Conservation (phyloP, 2,888 invertebrate genomes). For the Drosophila leonis region DNA sequence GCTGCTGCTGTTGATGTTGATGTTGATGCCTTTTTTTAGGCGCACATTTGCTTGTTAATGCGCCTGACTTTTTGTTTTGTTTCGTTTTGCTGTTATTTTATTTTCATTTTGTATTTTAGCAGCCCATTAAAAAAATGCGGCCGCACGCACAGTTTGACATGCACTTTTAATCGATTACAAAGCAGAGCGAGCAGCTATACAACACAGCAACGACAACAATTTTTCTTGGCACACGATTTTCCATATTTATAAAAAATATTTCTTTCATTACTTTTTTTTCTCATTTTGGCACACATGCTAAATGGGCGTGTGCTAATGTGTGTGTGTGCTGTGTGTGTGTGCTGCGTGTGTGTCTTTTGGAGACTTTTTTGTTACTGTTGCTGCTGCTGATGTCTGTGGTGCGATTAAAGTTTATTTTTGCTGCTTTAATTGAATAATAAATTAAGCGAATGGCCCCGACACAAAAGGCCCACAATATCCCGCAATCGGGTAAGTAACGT, state of each 20-base stretch:
- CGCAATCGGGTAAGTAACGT: slow-evolving; percentile 47
- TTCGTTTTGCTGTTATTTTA: slow-evolving; percentile 33
- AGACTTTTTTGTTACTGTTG: slow-evolving; percentile 25
- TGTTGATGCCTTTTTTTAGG: slow-evolving; percentile 49
- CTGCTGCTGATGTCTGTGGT: slow-evolving; percentile 62
- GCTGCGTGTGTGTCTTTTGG: slow-evolving; percentile 40
- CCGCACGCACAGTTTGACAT: slow-evolving; percentile 80
- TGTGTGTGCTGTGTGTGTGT: slow-evolving; percentile 20
- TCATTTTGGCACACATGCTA: slow-evolving; percentile 44
- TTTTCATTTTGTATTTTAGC: slow-evolving; percentile 70
- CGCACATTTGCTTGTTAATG: slow-evolving; percentile 64
- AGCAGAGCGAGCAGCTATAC: slow-evolving; percentile 50
- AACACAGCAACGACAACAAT: slow-evolving; percentile 38
- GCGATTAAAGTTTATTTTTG: slow-evolving; percentile 79
- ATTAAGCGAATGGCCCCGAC: slow-evolving; percentile 72
- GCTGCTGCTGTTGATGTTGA: slow-evolving; percentile 25
- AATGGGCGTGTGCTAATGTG: slow-evolving; percentile 23
- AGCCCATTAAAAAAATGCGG: slow-evolving; percentile 78
- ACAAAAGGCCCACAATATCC: slow-evolving; percentile 42
- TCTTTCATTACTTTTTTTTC: slow-evolving; percentile 40
- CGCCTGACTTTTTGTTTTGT: slow-evolving; percentile 50
- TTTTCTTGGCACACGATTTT: slow-evolving; percentile 78
- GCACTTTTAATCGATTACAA: slow-evolving; percentile 80
- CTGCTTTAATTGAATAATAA: slow-evolving; percentile 78
- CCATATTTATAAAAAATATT: slow-evolving; percentile 64